Evolutionary conservation across 2,888 invertebrate genomes (phyloP).

Genomic region (Philaethria dido): DNA sequence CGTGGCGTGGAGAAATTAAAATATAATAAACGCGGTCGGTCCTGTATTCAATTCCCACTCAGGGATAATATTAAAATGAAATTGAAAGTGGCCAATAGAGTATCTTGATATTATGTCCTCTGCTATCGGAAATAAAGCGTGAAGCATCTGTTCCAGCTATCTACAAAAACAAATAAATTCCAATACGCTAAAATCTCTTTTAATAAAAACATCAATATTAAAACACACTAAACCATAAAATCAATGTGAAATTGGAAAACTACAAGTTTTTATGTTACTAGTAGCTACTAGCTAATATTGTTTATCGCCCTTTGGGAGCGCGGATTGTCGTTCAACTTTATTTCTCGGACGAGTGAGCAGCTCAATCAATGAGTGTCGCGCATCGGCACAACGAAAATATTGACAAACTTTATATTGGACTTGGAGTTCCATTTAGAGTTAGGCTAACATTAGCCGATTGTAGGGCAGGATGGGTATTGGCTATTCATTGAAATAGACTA

Average conservation of each 20-base stretch:
- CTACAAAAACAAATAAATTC: neutral
- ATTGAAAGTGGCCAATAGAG: too few relatives aligned
- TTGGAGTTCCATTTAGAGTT: slow-evolving; percentile 18
- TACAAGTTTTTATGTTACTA: slow-evolving; percentile 13
- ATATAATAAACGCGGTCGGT: too few relatives aligned
- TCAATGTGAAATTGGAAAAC: slow-evolving; percentile 10
- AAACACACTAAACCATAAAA: neutral
- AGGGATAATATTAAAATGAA: too few relatives aligned
- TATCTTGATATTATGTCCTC: too few relatives aligned
- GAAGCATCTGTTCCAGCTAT: too few relatives aligned
- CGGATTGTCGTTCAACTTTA: slow-evolving; percentile 62
- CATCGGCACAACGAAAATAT: slow-evolving; percentile 70
- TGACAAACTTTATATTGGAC: slow-evolving; percentile 68
- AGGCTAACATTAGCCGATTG: neutral
- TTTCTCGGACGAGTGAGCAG: slow-evolving; percentile 65
- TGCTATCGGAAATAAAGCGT: too few relatives aligned
- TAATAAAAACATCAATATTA: neutral
- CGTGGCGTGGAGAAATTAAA: too few relatives aligned
- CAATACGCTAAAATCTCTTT: neutral
- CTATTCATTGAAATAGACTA: neutral
- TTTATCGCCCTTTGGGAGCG: slow-evolving; percentile 43
- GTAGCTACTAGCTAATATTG: slow-evolving; percentile 39
- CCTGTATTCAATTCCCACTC: too few relatives aligned
- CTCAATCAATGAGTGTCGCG: slow-evolving; percentile 72
- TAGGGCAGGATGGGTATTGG: neutral